Evolutionary conservation across 1,140 invertebrate species (phyloP).

Genomic region (Ctenoplectra terminalis): DNA sequence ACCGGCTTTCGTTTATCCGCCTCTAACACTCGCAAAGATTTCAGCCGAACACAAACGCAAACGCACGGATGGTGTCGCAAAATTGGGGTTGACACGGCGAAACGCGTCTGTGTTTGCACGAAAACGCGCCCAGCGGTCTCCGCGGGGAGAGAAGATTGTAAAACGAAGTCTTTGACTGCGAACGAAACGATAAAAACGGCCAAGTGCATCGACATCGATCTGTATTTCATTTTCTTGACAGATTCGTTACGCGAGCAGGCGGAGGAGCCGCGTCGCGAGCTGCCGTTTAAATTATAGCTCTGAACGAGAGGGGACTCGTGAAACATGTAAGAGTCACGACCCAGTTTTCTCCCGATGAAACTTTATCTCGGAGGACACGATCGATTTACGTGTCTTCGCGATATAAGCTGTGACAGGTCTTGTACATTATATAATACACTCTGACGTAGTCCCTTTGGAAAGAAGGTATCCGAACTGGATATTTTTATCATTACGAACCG

Average conservation of each 20-base stretch:
- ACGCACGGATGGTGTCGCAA: neutral
- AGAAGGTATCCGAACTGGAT: neutral
- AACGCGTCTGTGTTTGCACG: too few relatives aligned
- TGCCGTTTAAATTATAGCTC: slow-evolving; percentile 34
- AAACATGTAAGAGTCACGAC: slow-evolving; percentile 12
- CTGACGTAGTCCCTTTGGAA: neutral
- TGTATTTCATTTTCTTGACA: slow-evolving; percentile 29
- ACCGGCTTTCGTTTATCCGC: neutral
- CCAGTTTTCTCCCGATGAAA: slow-evolving; percentile 37
- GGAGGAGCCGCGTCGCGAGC: neutral
- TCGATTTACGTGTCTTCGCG: slow-evolving; percentile 45
- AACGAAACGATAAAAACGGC: slow-evolving; percentile 3
- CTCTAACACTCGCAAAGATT: neutral
- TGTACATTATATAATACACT: slow-evolving; percentile 10
- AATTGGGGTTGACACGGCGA: too few relatives aligned
- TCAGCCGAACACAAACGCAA: neutral
- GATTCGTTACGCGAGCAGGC: slow-evolving; percentile 8
- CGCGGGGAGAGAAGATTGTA: neutral
- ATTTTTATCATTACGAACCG: slow-evolving; percentile 7
- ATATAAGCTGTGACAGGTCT: slow-evolving; percentile 13
- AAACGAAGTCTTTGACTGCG: neutral
- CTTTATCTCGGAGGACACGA: slow-evolving; percentile 31
- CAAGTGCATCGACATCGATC: neutral
- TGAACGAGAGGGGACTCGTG: neutral
- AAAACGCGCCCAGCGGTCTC: too few relatives aligned